A percentile compares a stretch with the other conserved stretches of the same genome.
phyloP scores from a whole-genome alignment of 2,888 invertebrate genomes.

The Caenorhabditis plicata region DNA sequence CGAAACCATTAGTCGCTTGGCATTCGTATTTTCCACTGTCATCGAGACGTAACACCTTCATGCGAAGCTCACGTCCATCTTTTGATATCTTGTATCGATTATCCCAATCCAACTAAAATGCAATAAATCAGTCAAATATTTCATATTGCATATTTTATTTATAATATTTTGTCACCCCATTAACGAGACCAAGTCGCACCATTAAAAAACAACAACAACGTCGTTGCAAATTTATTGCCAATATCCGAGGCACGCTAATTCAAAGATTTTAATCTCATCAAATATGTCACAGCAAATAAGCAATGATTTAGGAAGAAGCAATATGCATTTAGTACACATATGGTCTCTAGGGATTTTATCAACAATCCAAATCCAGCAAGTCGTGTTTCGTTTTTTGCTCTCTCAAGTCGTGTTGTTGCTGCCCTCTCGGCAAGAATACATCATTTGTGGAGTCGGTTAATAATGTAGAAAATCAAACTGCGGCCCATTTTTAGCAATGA shows the following conservation, averaged over 20 bases:
- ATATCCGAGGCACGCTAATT: no score
- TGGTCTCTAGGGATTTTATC: constrained; percentile 7
- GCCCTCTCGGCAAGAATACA: not conserved
- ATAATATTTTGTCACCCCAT: not conserved
- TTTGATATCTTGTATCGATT: constrained; percentile 49
- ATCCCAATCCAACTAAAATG: constrained; percentile 46
- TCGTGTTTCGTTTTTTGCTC: not conserved
- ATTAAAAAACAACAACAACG: no score
- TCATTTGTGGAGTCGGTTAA: no score
- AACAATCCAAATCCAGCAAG: not conserved
- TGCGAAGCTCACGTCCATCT: constrained; percentile 53
- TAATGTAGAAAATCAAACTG: no score
- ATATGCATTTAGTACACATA: constrained; percentile 24
- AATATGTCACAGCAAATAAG: no score
- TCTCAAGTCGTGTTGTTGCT: no score
- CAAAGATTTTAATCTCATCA: no score
- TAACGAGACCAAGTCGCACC: no score
- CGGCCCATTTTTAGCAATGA: no score
- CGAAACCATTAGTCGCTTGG: constrained; percentile 62
- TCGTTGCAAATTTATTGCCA: no score
- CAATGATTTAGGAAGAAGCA: no score
- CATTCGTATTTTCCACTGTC: constrained; percentile 61
- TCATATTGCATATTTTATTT: not conserved
- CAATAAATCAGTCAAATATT: not conserved
- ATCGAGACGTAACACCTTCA: constrained; percentile 49